Evolutionary conservation across 2,888 invertebrate species (phyloP).

Genomic region (Synergus laeviventris): DNA sequence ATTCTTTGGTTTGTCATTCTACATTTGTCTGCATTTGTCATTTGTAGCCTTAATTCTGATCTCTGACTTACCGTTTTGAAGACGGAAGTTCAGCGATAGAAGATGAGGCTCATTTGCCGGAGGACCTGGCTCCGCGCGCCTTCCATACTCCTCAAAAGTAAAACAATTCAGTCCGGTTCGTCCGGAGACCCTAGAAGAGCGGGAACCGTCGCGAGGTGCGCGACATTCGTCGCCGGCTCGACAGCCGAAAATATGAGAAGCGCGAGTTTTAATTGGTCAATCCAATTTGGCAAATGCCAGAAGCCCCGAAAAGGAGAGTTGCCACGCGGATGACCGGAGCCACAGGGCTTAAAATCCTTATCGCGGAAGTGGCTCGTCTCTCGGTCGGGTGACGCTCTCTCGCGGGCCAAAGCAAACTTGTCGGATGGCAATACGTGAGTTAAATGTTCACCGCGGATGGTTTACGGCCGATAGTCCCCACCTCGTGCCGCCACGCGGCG

Average conservation of each 20-base stretch:
- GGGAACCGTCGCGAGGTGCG: conserved; percentile 41
- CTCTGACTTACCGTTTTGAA: conserved; percentile 33
- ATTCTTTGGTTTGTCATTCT: too few relatives aligned
- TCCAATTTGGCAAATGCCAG: conserved; percentile 41
- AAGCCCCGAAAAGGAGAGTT: conserved; percentile 43
- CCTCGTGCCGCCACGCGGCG: conserved; percentile 78
- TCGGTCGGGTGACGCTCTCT: conserved; percentile 67
- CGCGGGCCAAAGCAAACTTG: conserved; percentile 76
- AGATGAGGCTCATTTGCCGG: conserved; percentile 42
- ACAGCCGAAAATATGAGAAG: not conserved
- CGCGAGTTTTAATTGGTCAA: conserved; percentile 34
- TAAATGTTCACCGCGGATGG: conserved; percentile 77
- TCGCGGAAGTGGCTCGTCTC: conserved; percentile 52
- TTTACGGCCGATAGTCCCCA: conserved; percentile 80
- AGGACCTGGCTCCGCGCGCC: conserved; percentile 57
- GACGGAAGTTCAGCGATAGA: conserved; percentile 26
- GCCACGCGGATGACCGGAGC: conserved; percentile 54
- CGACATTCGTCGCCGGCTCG: conserved; percentile 35
- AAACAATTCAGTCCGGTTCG: conserved; percentile 53
- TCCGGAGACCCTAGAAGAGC: conserved; percentile 32
- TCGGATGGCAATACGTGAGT: conserved; percentile 77
- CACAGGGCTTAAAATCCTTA: conserved; percentile 52
- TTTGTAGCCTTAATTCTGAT: conserved; percentile 19
- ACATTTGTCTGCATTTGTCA: not conserved
- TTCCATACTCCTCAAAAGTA: conserved; percentile 63